These are phyloP conservation scores for Arrhamphus sclerolepis DNA, from an alignment of 2,797 vertebrate genomes.

Conservation along the genomic window DNA sequence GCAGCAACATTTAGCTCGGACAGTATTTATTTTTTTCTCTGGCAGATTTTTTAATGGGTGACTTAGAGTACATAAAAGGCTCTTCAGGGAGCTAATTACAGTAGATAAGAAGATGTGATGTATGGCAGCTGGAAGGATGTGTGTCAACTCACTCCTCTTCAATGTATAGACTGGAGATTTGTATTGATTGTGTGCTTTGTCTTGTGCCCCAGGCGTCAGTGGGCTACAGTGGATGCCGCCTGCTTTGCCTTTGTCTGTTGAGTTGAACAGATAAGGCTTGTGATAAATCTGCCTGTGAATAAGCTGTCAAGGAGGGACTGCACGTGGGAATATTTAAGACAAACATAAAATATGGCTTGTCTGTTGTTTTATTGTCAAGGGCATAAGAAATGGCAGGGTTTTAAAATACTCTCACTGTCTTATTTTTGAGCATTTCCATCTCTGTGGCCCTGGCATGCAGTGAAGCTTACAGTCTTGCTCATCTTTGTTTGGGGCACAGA, in stretches of 20 bases:
- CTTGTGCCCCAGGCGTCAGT: conserved; percentile 66
- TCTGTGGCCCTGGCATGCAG: conserved; percentile 48
- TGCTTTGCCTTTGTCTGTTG: conserved; percentile 68
- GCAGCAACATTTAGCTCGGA: conserved; percentile 26
- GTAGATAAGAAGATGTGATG: conserved; percentile 67
- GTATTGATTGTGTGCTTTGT: conserved; percentile 79
- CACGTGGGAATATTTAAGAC: conserved; percentile 82
- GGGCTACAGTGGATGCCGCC: conserved; percentile 49
- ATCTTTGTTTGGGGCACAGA: conserved; percentile 49
- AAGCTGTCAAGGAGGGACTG: conserved; percentile 76
- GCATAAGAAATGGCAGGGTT: conserved; percentile 71
- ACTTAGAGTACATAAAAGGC: conserved; percentile 56
- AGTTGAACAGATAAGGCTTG: conserved; percentile 75
- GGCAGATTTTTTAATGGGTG: conserved; percentile 35
- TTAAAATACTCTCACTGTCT: conserved; percentile 66
- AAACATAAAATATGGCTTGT: conserved; percentile 81
- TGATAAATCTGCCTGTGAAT: conserved; percentile 82
- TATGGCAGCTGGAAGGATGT: conserved; percentile 64
- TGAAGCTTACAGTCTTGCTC: conserved; percentile 47
- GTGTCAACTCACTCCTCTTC: conserved; percentile 69
- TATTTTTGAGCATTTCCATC: conserved; percentile 61
- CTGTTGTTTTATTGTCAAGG: conserved; percentile 78
- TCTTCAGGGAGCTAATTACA: conserved; percentile 74
- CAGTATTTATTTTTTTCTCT: conserved; percentile 26
- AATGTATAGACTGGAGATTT: conserved; percentile 79